A percentile compares a stretch with the other conserved stretches of the same genome.
Conservation (phyloP, 2,113 vertebrate species). For the Australoheros scitulus region DNA sequence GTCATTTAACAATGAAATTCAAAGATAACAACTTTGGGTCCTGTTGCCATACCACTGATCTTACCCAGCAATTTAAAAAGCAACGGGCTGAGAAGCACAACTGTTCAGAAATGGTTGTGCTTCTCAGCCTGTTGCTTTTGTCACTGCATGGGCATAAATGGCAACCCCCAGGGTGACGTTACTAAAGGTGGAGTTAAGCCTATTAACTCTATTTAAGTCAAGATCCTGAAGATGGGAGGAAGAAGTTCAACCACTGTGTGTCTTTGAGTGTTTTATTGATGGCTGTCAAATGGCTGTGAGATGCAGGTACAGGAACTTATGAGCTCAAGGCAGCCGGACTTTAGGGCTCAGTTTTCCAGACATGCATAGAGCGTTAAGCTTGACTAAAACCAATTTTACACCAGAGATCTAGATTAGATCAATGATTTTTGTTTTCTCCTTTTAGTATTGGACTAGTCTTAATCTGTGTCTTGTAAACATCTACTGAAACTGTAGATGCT, state of each 20-base stretch:
- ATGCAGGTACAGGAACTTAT: conserved; percentile 14
- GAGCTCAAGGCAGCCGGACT: background rate
- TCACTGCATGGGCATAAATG: background rate
- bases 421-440: background rate
- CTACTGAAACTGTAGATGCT: background rate
- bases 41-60: background rate
- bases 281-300: conserved; percentile 35
- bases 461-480: background rate
- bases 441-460: background rate
- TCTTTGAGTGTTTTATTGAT: conserved; percentile 61
- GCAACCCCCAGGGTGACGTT: background rate
- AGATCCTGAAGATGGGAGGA: background rate
- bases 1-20: background rate
- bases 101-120: background rate
- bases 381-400: background rate
- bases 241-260: conserved; percentile 5
- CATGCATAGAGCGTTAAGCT: background rate
- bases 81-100: background rate
- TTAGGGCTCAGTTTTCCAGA: background rate
- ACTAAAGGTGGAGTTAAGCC: background rate
- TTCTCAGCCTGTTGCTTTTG: background rate
- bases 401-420: background rate
- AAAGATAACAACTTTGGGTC: background rate
- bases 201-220: conserved; percentile 3
- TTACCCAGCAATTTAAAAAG: background rate